These are phyloP conservation scores for Leucoraja erinaceus DNA, from an alignment of 2,113 vertebrate species.

Conservation along the genomic window DNA sequence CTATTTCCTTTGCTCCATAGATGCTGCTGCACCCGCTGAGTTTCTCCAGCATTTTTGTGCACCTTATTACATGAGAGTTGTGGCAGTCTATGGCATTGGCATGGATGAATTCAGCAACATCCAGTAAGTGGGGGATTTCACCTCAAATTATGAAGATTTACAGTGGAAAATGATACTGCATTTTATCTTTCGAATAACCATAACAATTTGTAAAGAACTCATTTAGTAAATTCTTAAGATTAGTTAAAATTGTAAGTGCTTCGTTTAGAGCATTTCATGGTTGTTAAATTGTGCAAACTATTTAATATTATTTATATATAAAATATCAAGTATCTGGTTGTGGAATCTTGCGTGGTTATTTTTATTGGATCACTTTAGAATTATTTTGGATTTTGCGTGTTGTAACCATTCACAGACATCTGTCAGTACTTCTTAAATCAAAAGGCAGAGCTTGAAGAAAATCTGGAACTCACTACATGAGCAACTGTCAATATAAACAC, in stretches of 20 bases:
- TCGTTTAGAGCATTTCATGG: background rate
- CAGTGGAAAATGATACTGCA: conserved; percentile 36
- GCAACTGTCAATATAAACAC: background rate
- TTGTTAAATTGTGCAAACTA: background rate
- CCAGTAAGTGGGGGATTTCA: conserved; percentile 39
- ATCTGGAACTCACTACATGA: background rate
- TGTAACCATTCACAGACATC: background rate
- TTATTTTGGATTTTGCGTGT: background rate
- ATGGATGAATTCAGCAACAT: conserved; percentile 33
- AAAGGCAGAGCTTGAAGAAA: background rate
- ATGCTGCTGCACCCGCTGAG: too few relatives aligned
- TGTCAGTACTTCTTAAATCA: background rate
- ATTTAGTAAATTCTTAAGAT: background rate
- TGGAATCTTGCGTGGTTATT: background rate
- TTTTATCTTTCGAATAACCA: background rate
- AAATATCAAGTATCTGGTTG: background rate
- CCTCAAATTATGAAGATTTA: conserved; percentile 35
- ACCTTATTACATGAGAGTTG: conserved; percentile 2
- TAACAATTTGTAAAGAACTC: background rate
- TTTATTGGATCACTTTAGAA: background rate
- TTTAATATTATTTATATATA: background rate
- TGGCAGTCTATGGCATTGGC: conserved; percentile 39
- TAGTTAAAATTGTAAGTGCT: background rate
- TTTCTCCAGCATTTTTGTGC: too few relatives aligned
- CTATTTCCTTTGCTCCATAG: too few relatives aligned